Evolutionary conservation across 1,140 invertebrate genomes (phyloP).

Genomic region (Panagrolaimus sp.): DNA sequence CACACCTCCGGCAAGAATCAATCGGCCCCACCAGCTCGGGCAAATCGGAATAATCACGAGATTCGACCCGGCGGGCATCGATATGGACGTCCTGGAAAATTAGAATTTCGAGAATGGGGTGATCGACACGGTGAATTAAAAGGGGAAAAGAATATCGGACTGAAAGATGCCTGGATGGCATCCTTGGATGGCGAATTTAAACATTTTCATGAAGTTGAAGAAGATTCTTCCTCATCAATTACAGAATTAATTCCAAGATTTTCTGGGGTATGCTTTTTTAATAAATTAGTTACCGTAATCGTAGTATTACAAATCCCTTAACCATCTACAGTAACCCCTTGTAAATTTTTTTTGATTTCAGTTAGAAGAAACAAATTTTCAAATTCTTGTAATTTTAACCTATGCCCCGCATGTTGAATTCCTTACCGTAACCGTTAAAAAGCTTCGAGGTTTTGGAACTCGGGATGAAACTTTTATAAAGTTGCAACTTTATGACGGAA

Average conservation of each 20-base stretch:
- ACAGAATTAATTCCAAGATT: conserved; percentile 31
- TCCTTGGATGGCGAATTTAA: conserved; percentile 42
- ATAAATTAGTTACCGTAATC: no score
- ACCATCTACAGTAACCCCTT: no score
- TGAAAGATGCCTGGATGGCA: conserved; percentile 53
- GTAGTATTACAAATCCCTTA: no score
- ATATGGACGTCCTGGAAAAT: conserved; percentile 54
- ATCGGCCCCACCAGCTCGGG: conserved; percentile 49
- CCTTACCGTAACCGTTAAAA: conserved; percentile 54
- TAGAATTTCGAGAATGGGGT: conserved; percentile 54
- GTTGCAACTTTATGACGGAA: conserved; percentile 30
- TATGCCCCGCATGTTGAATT: conserved; percentile 52
- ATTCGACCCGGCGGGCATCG: conserved; percentile 36
- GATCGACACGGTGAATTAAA: conserved; percentile 53
- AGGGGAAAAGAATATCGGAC: conserved; percentile 54
- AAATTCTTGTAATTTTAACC: conserved; percentile 52
- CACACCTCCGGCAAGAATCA: conserved; percentile 53
- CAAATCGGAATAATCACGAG: conserved; percentile 49
- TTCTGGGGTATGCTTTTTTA: conserved; percentile 17
- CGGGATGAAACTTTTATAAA: neutral
- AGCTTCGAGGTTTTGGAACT: conserved; percentile 36
- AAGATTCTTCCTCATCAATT: conserved; percentile 16
- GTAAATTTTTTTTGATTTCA: no score
- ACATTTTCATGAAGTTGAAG: conserved; percentile 34
- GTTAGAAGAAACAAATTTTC: conserved; percentile 2